Evolutionary conservation across 2,113 vertebrate genomes (phyloP).

Genomic region (Riparia riparia): DNA sequence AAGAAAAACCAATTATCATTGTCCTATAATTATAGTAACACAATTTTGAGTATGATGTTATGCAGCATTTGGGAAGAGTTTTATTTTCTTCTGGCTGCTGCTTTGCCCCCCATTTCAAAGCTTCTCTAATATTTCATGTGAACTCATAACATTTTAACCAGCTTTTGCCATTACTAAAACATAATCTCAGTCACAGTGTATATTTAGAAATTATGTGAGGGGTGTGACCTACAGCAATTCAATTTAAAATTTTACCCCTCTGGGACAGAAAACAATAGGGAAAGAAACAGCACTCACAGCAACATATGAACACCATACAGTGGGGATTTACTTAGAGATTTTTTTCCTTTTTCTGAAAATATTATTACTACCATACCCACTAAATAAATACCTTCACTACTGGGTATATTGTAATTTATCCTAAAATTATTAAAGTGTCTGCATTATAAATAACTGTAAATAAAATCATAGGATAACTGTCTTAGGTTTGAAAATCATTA

Average conservation of each 20-base stretch:
- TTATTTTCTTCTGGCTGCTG: neutral
- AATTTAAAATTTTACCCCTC: neutral
- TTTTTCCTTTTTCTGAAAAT: neutral
- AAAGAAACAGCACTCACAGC: neutral
- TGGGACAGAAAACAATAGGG: neutral
- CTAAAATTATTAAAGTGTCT: neutral
- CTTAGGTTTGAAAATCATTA: conserved; percentile 4
- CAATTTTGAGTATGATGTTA: neutral
- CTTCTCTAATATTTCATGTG: neutral
- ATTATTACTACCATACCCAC: neutral
- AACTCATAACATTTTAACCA: neutral
- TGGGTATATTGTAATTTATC: neutral
- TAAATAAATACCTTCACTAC: neutral
- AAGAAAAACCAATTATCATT: neutral
- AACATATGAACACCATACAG: neutral
- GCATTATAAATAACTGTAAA: neutral
- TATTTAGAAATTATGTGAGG: neutral
- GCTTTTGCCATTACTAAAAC: neutral
- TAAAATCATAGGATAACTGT: neutral
- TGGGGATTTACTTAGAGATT: neutral
- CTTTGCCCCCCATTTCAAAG: neutral
- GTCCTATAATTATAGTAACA: neutral
- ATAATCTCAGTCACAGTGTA: neutral
- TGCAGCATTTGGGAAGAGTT: neutral
- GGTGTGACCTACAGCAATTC: neutral